Percentiles rank a stretch among this genome's conserved stretches.
Evolutionary conservation across 2,888 invertebrate species (phyloP).

Genomic region (Hydroisotoma schaefferi): DNA sequence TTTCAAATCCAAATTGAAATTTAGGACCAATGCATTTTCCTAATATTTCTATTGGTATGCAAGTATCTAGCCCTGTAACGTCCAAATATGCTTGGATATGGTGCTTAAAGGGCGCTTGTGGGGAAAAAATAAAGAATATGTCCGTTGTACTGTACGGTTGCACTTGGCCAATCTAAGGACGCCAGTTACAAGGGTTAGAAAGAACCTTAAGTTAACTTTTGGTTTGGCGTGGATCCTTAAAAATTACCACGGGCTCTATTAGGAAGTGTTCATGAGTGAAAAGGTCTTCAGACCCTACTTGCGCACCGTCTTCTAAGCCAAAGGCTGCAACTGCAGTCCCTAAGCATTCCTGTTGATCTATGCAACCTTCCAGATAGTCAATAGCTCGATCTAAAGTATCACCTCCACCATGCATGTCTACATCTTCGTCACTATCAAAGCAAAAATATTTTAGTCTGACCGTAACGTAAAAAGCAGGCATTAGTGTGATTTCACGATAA

Average conservation of each 20-base stretch:
- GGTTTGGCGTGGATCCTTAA: not conserved
- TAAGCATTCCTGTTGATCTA: not conserved
- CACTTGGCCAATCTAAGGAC: conserved; percentile 34
- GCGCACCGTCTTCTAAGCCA: not conserved
- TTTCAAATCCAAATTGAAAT: conserved; percentile 40
- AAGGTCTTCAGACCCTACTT: not conserved
- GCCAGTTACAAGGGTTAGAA: not conserved
- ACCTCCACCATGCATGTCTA: not conserved
- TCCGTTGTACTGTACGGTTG: conserved; percentile 31
- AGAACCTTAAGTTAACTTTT: not conserved
- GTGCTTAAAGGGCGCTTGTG: conserved; percentile 15
- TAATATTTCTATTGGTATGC: conserved; percentile 25
- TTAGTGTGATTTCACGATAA: too few relatives aligned
- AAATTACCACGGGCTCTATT: conserved; percentile 14
- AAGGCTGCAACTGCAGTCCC: not conserved
- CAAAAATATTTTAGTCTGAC: too few relatives aligned
- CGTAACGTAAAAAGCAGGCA: too few relatives aligned
- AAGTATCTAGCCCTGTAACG: conserved; percentile 30
- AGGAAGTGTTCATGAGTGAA: conserved; percentile 15
- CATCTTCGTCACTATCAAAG: not conserved
- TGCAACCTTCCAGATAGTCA: not conserved
- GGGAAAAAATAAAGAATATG: conserved; percentile 33
- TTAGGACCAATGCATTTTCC: conserved; percentile 41
- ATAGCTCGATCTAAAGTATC: conserved; percentile 1
- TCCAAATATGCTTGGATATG: conserved; percentile 28